Evolutionary conservation across 2,797 vertebrate genomes (phyloP), one percentile per base, ranked within the genome.

Genomic region (Hemibagrus guttatus): DNA sequence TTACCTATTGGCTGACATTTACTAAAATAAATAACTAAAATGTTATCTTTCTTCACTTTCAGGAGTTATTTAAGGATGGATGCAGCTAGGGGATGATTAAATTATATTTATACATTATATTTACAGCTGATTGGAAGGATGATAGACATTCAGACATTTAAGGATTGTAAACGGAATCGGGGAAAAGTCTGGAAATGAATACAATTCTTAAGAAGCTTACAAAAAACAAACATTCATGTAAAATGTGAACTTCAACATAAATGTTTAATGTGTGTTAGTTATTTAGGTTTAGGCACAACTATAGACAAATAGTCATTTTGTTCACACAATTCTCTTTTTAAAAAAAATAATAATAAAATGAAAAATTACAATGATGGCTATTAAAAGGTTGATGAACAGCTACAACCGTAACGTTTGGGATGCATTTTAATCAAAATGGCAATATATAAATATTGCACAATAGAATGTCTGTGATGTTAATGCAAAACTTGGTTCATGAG

Each of bases 51-150:
- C 35, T 52, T 84, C 19, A 42, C 28, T 84, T 81, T 78, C 21
- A 88, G 87, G 76, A 80, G 39, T 35, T 11, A 39, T 39, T 23
- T 74, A 42, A 81, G 31, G 61, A 28, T 23, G 14, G 35, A 74
- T 83, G 16, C 16, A 66, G 63, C n/a, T 17, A 31, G 31, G 35
- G 4, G 2, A 42, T 17, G 13, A 23, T 12, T 84, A 63, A 59
- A 31, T 54, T 49, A 2, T 19, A 17, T 74, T 26, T 35, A 84
- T 19, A 58, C 28, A 16, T 64, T 12, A 64, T 17, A 39, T 39
- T n/a, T n/a, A n/a, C 28, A n/a, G 42, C 16, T 52, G 17, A 64
- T 2, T 81, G 4, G 23, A 66, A 52, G 7, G 16, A 17, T 49
- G 39, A 26, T 12, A 61, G 14, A 28, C 17, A 81, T 81, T 64